Base-by-base conservation (phyloP, 2,888 invertebrate species). In the Lasioglossum oenotherae region DNA sequence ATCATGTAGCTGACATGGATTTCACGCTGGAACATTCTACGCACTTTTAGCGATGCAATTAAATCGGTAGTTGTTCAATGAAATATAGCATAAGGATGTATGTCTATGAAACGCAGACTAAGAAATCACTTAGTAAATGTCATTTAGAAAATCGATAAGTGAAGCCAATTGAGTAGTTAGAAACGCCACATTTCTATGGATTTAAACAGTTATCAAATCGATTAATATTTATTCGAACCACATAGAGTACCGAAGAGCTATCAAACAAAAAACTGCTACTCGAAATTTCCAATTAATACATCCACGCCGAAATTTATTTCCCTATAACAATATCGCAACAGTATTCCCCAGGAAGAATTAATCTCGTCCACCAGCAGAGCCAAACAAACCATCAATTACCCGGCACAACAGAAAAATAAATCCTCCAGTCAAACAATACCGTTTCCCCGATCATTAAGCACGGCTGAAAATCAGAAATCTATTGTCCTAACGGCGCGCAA, bases 401-500 rank as follows among this genome's bases (percentile, higher is more conserved):
- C 27, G 27, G 14, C 27, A 60, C 27, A 27, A 31, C 27, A 27
- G 27, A 27, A 60, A 60, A 60, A 60, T 60, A 60, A 60, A 60
- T 60, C 27, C 27, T 31, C 60, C 5, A 14, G 5, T 60, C 14
- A 60, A 60, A 60, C 60, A 60, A 60, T 60, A 60, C 27, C 27
- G 60, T 60, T 60, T 27, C 14, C 60, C 16, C 60, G 60, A 60
- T 60, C 60, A 60, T 60, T 60, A 60, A 60, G 60, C 60, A 27
- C 14, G 14, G 27, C 27, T 4, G 27, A 16, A 60, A 60, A 60
- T 60, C 60, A 60, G 27, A 31, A 60, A 60, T 27, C 27, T 14
- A 60, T 60, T 60, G 60, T 60, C 5, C 60, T 14, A 27, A 27
- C 14, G 27, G 60, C 16, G 5, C 27, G 1, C 60, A 16, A 27